Base-by-base conservation (phyloP, 2,888 invertebrate genomes). In the Loripinus fragilis region DNA sequence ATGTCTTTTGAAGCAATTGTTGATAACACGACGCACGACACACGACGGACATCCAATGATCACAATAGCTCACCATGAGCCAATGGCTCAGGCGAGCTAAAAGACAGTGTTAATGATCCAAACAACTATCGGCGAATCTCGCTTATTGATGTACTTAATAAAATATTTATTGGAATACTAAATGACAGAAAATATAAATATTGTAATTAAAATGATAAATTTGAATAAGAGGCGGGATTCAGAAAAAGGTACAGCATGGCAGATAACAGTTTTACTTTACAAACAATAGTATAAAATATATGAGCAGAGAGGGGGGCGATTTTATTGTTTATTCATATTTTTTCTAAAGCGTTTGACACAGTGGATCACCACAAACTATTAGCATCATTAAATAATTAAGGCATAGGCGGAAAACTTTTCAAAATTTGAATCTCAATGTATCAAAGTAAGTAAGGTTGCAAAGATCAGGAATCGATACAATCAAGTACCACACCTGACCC, bases 221-320 rank as follows among this genome's bases (percentile, higher is more conserved):
- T 71, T 35, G 60, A 42, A n/a, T 60, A 71, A 38, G 52, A 71
- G 30, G 71, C 41, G n/a, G 71, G 71, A 17, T 71, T 71, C 28
- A 35, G 71, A n/a, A 23, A 30, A 35, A 64, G 60, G 2, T 71
- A 71, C 41, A 52, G 55, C 5, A 55, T 38, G n/a, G 25, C 41
- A n/a, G 71, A 64, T 41, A 60, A 71, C 38, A 35, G 60, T n/a
- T 71, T 71, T 60, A 35, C 23, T 41, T 55, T 71, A 23, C 55
- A 71, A 25, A 23, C 55, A 23, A 60, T 71, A 28, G 41, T 71
- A 1, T 64, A 41, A n/a, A 71, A 38, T 38, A 38, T 38, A 8
- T 38, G 38, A 38, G 38, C 12, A 48, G 20, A 23, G 48, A 3
- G 48, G 48, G 5, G 48, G 48, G 8, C 48, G 48, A 48, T 48